A percentile compares a stretch with the other conserved stretches of the same genome.
phyloP scores from a whole-genome alignment of 1,140 invertebrate genomes.

The Trialeurodes vaporariorum region DNA sequence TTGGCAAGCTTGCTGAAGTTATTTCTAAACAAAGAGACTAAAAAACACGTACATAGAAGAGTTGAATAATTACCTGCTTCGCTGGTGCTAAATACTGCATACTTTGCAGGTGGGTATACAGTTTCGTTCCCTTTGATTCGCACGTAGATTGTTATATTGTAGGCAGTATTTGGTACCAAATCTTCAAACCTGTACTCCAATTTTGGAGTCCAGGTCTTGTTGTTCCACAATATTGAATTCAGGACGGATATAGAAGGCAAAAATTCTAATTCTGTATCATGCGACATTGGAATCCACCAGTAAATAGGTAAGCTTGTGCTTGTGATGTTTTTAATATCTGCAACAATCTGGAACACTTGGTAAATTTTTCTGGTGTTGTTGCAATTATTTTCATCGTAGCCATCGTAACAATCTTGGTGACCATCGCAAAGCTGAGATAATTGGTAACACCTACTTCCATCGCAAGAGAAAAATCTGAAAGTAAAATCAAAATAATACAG shows the following conservation, averaged over 20 bases:
- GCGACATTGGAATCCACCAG: slow-evolving; percentile 18
- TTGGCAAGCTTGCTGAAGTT: slow-evolving; percentile 1
- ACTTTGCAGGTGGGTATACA: slow-evolving; percentile 46
- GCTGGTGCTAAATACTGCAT: slow-evolving; percentile 44
- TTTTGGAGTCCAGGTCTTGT: slow-evolving; percentile 42
- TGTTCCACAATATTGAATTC: slow-evolving; percentile 39
- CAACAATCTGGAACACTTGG: slow-evolving; percentile 31
- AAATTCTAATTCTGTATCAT: slow-evolving; percentile 41
- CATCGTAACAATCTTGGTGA: slow-evolving; percentile 52
- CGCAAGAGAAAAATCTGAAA: slow-evolving; percentile 47
- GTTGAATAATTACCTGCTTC: slow-evolving; percentile 43
- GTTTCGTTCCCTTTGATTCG: slow-evolving; percentile 34
- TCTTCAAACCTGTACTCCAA: slow-evolving; percentile 45
- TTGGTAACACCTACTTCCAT: slow-evolving; percentile 45
- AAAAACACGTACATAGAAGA: slow-evolving; percentile 11
- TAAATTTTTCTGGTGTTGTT: slow-evolving; percentile 34
- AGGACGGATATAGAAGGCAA: slow-evolving; percentile 42
- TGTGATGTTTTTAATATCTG: slow-evolving; percentile 2
- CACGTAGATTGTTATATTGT: slow-evolving; percentile 67
- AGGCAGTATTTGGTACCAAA: slow-evolving; percentile 54
- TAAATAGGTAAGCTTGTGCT: not conserved
- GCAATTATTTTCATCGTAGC: slow-evolving; percentile 57
- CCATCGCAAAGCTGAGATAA: slow-evolving; percentile 49
- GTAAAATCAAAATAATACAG: too few relatives aligned
- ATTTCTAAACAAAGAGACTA: too few relatives aligned